Conservation (phyloP, 2,113 vertebrate species). For the Lasiurus cinereus region DNA sequence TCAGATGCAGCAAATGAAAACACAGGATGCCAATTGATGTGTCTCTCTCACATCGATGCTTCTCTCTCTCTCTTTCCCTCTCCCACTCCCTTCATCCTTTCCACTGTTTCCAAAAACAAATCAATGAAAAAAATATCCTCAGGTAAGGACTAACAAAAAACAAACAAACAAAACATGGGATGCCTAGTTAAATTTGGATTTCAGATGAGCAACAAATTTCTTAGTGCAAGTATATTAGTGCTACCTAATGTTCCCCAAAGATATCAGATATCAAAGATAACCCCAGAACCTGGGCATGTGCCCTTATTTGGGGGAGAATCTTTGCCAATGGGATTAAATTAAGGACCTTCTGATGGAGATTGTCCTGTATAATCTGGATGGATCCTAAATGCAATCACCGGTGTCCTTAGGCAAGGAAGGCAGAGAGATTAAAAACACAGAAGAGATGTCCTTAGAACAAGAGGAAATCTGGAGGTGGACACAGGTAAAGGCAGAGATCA, state of each 20-base stretch:
- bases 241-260: not conserved
- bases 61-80: too few species aligned
- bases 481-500: not conserved
- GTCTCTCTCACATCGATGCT: too few species aligned
- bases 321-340: constrained; percentile 7
- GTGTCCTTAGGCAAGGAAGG: not conserved
- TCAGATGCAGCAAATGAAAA: not conserved
- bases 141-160: too few species aligned
- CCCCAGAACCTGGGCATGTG: not conserved
- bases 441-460: not conserved
- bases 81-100: too few species aligned
- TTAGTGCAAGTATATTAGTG: not conserved
- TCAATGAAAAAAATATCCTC: too few species aligned
- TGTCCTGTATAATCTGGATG: not conserved
- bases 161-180: too few species aligned
- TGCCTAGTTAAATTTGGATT: not conserved
- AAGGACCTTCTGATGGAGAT: not conserved
- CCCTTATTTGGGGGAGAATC: not conserved
- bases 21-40: not conserved
- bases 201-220: not conserved
- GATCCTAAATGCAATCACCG: not conserved
- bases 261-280: not conserved
- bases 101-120: too few species aligned
- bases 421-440: not conserved
- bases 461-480: not conserved